A percentile compares a stretch with the other conserved stretches of the same genome.
Conservation (phyloP, 2,113 vertebrate species). For the Hemichromis elongatus region DNA sequence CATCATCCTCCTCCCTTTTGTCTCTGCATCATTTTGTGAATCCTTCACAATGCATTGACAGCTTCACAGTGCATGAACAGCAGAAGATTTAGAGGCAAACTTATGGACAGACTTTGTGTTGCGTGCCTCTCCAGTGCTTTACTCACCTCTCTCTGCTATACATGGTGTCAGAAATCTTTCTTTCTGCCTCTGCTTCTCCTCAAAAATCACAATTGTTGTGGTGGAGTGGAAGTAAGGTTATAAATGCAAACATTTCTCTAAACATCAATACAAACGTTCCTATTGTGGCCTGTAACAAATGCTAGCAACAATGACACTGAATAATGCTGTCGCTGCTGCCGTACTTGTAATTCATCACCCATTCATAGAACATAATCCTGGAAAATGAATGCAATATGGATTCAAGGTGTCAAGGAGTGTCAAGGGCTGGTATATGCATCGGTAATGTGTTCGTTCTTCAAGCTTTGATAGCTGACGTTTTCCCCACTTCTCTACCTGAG, state of each 20-base stretch:
- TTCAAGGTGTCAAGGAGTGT: background rate
- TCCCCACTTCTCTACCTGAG: background rate
- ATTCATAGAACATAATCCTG: background rate
- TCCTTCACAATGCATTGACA: background rate
- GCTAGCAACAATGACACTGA: slow-evolving; percentile 29
- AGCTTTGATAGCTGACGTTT: background rate
- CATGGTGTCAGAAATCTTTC: background rate
- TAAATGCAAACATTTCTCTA: background rate
- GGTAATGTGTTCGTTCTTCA: background rate
- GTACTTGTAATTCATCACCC: background rate
- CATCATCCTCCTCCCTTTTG: background rate
- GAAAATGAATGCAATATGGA: background rate
- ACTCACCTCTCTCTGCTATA: background rate
- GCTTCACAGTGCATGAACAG: background rate
- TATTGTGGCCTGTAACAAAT: slow-evolving; percentile 4
- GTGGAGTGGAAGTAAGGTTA: background rate
- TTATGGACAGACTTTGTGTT: background rate
- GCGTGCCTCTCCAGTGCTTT: background rate
- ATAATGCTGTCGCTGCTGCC: background rate
- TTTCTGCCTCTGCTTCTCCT: background rate
- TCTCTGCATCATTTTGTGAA: background rate
- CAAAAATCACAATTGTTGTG: background rate
- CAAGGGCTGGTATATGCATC: background rate
- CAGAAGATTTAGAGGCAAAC: background rate
- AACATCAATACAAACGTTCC: background rate